Base-by-base conservation (phyloP, 2,888 invertebrate species). In the Sialis lutaria region DNA sequence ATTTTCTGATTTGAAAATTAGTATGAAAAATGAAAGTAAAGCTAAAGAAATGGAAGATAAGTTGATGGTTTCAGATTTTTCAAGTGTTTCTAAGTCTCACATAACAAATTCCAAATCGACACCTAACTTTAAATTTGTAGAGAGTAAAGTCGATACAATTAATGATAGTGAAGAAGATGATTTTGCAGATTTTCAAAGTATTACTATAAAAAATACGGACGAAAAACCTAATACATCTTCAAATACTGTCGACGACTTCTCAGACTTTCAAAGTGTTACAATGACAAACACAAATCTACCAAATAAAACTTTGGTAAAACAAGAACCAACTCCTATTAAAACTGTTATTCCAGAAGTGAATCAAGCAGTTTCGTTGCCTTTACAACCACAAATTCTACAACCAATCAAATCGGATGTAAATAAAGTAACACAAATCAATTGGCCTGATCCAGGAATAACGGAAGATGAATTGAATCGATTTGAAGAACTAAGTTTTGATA, bases 391-490 rank as follows among this genome's bases (percentile, higher is more conserved):
- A 32, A 49, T 55, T 35, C 44, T 55, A 34, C 52, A 51, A 49
- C 49, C 53, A 30, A 48, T 44, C 31, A 46, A 63, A 63, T 37
- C 60, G 63, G 35, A 60, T 62, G 48, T 50, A 62, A 48, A 53
- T 61, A 53, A 62, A 61, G 1, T 63, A 46, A 60, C 72, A 1
- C 68, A 73, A 58, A 76, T 77, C 41, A 74, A 74, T 56, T 77
- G 77, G 77, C 76, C 76, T 4, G 73, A 74, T 57, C 76, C 77
- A 9, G 77, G 77, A 22, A 56, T 67, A 31, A 58, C 60, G 4
- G 63, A 64, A 6, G 63, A 63, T 32, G 65, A 66, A 45, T 55
- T 65, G 35, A 57, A 52, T 41, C 54, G 59, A 35, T 59, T 67
- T 42, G 31, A n/a, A 22, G 64, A 65, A 48, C 4, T 40, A 10